Evolutionary conservation across 2,113 vertebrate genomes (phyloP).

Genomic region (Gopherus evgoodei): DNA sequence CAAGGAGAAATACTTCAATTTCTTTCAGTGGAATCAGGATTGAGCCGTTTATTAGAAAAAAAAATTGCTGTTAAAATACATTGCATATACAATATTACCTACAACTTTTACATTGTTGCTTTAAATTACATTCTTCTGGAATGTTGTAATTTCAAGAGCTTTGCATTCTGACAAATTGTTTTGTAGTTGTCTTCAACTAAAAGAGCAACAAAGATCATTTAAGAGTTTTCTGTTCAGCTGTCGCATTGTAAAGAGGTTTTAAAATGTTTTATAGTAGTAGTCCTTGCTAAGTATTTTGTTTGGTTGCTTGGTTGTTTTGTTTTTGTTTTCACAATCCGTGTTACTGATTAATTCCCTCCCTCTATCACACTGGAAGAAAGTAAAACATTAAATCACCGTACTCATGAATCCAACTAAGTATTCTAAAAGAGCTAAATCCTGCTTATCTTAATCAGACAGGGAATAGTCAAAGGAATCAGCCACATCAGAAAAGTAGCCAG

Average conservation of each 20-base stretch:
- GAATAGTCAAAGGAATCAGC: not conserved
- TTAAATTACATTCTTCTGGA: not conserved
- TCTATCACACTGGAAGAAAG: not conserved
- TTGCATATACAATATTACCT: fast-evolving
- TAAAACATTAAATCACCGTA: not conserved
- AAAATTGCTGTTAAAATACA: not conserved
- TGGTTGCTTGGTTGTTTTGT: not conserved
- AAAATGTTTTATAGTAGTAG: not conserved
- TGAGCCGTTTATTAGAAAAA: not conserved
- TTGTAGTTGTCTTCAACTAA: not conserved
- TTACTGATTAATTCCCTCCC: slow-evolving; percentile 2
- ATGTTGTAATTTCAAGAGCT: not conserved
- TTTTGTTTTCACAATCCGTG: not conserved
- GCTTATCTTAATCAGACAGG: not conserved
- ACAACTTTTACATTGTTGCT: not conserved
- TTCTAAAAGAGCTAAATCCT: slow-evolving; percentile 6
- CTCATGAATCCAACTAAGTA: not conserved
- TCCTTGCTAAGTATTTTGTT: not conserved
- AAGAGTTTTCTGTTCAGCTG: not conserved
- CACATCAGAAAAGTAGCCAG: not conserved
- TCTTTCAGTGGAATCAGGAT: not conserved
- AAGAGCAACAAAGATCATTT: not conserved
- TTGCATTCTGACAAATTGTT: not conserved
- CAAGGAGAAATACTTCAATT: not conserved
- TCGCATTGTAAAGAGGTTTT: not conserved